A percentile compares a stretch with the other conserved stretches of the same genome.
Evolutionary conservation across 2,113 vertebrate species (phyloP).

Genomic region (Cynopterus brachyotis): DNA sequence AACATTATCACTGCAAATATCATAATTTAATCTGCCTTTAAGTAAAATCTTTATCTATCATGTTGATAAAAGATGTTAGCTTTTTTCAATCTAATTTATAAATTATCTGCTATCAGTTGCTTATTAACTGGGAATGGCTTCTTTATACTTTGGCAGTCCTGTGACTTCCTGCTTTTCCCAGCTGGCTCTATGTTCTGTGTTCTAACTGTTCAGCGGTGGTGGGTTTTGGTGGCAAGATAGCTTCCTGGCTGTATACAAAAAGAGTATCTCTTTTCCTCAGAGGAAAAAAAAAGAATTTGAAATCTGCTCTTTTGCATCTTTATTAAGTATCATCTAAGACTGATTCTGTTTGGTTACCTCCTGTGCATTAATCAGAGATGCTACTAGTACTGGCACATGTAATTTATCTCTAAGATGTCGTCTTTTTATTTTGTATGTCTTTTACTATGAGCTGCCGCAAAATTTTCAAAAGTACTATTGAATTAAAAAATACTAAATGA

Average conservation of each 20-base stretch:
- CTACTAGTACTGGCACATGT: not conserved
- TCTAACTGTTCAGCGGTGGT: not conserved
- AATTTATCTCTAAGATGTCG: not conserved
- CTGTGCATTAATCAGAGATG: not conserved
- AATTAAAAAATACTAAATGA: not conserved
- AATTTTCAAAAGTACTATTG: not conserved
- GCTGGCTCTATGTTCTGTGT: not conserved
- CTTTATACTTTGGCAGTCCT: not conserved
- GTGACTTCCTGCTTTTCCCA: not conserved
- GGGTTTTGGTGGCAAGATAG: not conserved
- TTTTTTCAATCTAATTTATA: not conserved
- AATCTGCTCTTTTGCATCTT: not conserved
- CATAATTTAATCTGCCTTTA: not conserved
- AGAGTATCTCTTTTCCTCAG: not conserved
- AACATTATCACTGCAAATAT: not conserved
- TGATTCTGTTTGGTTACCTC: not conserved
- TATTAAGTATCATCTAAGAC: not conserved
- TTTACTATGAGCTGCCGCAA: not conserved
- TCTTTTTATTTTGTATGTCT: not conserved
- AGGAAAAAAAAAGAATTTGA: not conserved
- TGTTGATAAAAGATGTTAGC: not conserved
- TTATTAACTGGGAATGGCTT: not conserved
- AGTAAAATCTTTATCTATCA: not conserved
- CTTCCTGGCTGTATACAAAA: not conserved
- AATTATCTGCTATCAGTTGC: not conserved